Percentiles rank a stretch among this genome's conserved stretches.
phyloP scores from a whole-genome alignment of 2,888 invertebrate genomes.

The Drosophila anomalipes region DNA sequence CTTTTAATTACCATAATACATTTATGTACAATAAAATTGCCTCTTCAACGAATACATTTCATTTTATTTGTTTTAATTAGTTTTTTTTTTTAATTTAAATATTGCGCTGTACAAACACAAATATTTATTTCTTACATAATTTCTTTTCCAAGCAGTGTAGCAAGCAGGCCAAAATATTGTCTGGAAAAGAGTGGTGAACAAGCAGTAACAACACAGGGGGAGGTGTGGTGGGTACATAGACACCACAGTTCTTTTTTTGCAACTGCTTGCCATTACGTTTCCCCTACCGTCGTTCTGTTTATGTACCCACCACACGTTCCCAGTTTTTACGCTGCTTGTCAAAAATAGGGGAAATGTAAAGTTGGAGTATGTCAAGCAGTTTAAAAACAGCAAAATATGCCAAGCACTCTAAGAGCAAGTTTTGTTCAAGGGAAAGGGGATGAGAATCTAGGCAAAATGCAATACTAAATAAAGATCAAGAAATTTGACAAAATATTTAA shows the following conservation, averaged over 20 bases:
- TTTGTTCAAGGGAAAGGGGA: not conserved
- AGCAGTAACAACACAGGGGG: not conserved
- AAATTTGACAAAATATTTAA: not conserved
- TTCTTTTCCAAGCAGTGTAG: no score
- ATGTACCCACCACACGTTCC: not conserved
- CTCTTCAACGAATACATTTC: no score
- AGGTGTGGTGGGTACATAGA: not conserved
- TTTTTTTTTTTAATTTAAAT: not conserved
- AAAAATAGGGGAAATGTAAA: not conserved
- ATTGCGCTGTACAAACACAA: not conserved
- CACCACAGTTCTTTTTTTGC: not conserved
- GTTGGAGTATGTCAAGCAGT: not conserved
- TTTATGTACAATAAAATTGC: no score
- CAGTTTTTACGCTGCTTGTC: not conserved
- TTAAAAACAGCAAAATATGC: not conserved
- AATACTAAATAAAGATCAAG: not conserved
- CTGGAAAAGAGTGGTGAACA: not conserved
- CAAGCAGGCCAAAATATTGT: no score
- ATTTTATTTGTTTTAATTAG: no score
- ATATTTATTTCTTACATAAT: no score
- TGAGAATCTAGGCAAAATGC: not conserved
- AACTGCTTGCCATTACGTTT: not conserved
- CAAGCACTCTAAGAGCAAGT: not conserved
- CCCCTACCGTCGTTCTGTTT: not conserved
- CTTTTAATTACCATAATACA: no score